Percentiles rank a stretch among this genome's conserved stretches.
Evolutionary conservation across 2,888 invertebrate genomes (phyloP).

Genomic region (Automeris io): DNA sequence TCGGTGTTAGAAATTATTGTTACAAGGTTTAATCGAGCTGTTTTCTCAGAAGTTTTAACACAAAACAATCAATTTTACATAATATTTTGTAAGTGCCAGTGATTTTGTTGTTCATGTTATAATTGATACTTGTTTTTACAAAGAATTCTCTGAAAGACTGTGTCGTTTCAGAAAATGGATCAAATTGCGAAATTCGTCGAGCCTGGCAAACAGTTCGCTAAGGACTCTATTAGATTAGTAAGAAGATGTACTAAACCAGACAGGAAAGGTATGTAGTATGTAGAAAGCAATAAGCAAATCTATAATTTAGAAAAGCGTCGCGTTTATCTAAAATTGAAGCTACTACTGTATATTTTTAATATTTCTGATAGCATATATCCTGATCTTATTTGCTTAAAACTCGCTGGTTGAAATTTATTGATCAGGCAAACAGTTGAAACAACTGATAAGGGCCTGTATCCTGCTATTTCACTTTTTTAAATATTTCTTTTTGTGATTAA

Average conservation of each 20-base stretch:
- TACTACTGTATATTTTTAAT: too few species aligned
- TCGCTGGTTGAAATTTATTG: too few species aligned
- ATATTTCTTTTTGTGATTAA: too few species aligned
- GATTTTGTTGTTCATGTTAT: neutral
- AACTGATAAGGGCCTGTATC: too few species aligned
- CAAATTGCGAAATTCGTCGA: conserved; percentile 96
- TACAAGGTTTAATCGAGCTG: neutral
- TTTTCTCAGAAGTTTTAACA: neutral
- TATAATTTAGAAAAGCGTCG: too few species aligned
- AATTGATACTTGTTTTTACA: neutral
- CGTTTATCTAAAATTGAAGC: too few species aligned
- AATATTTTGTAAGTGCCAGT: neutral
- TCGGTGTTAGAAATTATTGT: neutral
- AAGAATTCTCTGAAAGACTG: neutral
- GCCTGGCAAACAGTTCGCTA: conserved; percentile 97
- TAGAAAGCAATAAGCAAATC: too few species aligned
- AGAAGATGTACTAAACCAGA: conserved; percentile 99
- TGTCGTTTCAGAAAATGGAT: conserved; percentile 86
- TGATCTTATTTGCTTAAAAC: too few species aligned
- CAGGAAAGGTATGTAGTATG: conserved; percentile 98
- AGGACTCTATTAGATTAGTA: conserved; percentile 98
- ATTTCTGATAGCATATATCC: too few species aligned
- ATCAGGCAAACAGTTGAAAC: too few species aligned
- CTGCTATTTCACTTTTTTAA: too few species aligned
- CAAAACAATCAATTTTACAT: neutral